Evolutionary conservation across 2,113 vertebrate genomes (phyloP), one percentile per base, ranked within the genome.

Genomic region (Indicator maculatus): DNA sequence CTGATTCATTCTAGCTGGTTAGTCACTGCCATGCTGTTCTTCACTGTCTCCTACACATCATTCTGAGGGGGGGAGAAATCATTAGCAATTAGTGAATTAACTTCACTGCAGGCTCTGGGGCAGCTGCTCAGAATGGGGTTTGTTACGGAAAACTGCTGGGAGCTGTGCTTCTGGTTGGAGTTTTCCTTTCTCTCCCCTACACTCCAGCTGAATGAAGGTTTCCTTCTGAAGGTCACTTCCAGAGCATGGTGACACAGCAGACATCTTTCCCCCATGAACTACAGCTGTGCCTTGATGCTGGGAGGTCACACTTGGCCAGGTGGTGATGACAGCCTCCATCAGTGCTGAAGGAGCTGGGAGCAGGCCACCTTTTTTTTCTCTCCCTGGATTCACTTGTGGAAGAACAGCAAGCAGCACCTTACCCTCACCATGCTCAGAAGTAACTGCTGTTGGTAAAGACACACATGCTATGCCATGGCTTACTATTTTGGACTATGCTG

Each of bases 41-140:
- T 88, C 21, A 33, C 41, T 94, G 91, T 76, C 86, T 94, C 83
- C 72, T 88, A 72, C 38, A 67, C 28, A 38, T 74, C 71, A 86
- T 92, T 90, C 64, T 50, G 44, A 86, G 17, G 38, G 44, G 4
- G 0, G 4, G 80, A 33, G 55, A 86, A 72, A 47, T 27, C 9
- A 80, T 88, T 83, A 58, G 13, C 73, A 74, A 71, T 83, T 27
- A 73, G 27, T 80, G 36, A 33, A 89, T 83, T 53, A 73, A 80
- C 36, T 89, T 73, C 39, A 76, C 39, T 69, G n/a, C 33, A 60
- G 24, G 19, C 60, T 86, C 16, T 19, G 8, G 23, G 26, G 47
- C 41, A 85, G n/a, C 71, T 73, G 41, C 76, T 96, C 27, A 73
- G 81, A 88, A 73, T 64, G 61, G 0, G 3, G 56, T 89, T 66